Evolutionary conservation across 2,113 vertebrate genomes (phyloP).

Genomic region (Epinephelus fuscoguttatus): DNA sequence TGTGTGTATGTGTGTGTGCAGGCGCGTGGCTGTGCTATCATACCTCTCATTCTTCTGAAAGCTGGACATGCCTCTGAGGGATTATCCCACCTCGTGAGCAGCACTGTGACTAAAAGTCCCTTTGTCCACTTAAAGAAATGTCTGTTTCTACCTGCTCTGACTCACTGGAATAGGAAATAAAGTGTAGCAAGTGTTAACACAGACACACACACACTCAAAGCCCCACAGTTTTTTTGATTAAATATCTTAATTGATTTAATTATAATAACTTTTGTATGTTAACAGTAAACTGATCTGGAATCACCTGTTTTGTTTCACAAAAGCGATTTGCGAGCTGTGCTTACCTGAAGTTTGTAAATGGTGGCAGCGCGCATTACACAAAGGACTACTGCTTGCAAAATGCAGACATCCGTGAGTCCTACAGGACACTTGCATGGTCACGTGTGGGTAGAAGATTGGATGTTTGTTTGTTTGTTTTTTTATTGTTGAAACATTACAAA

Average conservation of each 20-base stretch:
- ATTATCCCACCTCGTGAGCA: constrained; percentile 60
- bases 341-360: too few relatives aligned
- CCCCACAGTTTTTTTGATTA: not conserved
- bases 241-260: not conserved
- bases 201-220: too few relatives aligned
- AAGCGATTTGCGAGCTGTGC: too few relatives aligned
- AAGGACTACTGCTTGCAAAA: not conserved
- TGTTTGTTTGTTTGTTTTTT: not conserved
- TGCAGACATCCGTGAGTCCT: not conserved
- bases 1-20: constrained; percentile 23
- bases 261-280: too few relatives aligned
- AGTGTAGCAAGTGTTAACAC: not conserved
- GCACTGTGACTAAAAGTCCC: constrained; percentile 39
- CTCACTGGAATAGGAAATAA: not conserved
- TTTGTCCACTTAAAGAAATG: constrained; percentile 39
- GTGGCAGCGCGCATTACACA: too few relatives aligned
- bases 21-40: constrained; percentile 7
- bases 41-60: constrained; percentile 52
- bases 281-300: too few relatives aligned
- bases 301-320: too few relatives aligned
- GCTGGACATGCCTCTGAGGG: constrained; percentile 46
- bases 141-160: constrained; percentile 8
- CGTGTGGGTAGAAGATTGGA: not conserved
- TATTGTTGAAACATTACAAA: not conserved
- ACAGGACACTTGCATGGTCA: not conserved